Evolutionary conservation across 2,888 invertebrate genomes (phyloP), one percentile per base, ranked within the genome.

Genomic region (Megastigmus dorsalis): DNA sequence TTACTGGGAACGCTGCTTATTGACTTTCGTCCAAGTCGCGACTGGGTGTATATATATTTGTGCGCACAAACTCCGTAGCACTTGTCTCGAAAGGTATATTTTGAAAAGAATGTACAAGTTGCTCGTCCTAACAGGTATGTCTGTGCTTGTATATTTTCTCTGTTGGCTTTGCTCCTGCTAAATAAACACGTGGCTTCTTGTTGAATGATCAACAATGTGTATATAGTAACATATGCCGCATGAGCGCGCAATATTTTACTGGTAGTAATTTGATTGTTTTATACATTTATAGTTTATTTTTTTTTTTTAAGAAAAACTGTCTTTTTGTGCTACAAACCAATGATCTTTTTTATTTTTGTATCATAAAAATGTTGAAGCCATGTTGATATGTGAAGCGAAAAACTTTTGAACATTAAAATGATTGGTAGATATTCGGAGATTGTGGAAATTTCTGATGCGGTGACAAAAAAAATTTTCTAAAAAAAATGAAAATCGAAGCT

Each of bases 21-120:
- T 63, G 55, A 63, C 60, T 55, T 63, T 63, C 71, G 48, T 71
- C 55, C 63, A 63, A 63, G n/a, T n/a, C n/a, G n/a, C n/a, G n/a
- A n/a, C n/a, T n/a, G n/a, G n/a, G n/a, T n/a, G n/a, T n/a, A n/a
- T n/a, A n/a, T n/a, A n/a, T n/a, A n/a, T n/a, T n/a, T n/a, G n/a
- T n/a, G n/a, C n/a, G n/a, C n/a, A n/a, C n/a, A n/a, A n/a, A n/a
- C n/a, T n/a, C n/a, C 30, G 57, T 13, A 7, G 15, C 33, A 36
- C 3, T 6, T 20, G 9, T 28, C 18, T 10, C 7, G 43, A 43
- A 43, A 26, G 3, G 13, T 38, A 10, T 23, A 38, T 30, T 55
- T 50, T 13, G 38, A 38, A 15, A 45, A 55, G 13, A 54, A 55
- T 54, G 28, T 20, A 43, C 30, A 55, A 66, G 43, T 43, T 66